Evolutionary conservation across 30 jellyfish, hydroid and myxozoan genomes (phyloP), one percentile per base, ranked within the genome.

Genomic region (Aurelia sp.): DNA sequence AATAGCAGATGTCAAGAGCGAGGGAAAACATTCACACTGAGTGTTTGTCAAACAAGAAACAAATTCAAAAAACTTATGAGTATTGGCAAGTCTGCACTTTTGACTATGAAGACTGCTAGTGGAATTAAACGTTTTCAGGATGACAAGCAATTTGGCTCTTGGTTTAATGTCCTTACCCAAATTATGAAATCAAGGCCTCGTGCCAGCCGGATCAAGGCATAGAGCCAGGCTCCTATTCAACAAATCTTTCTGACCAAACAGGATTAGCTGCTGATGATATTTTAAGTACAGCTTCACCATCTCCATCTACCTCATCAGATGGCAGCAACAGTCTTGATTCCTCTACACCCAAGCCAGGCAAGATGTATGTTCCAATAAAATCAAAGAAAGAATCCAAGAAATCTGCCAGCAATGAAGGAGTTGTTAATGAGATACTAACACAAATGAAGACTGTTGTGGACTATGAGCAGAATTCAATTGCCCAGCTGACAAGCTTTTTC

Each of bases 1-100:
- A 78, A 61, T 40, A 78, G 88, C 88, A 78, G 88, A 78, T 78
- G 88, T 20, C 88, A 78, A 62, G 88, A 78, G 88, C 88, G 67
- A 78, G 78, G 88, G 67, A 21, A 30, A 78, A 59, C 80, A 44
- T 78, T 78, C 79, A 78, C 68, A 27, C 35, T 78, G 17, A 78
- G 69, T 62, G 8, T 78, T 60, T 78, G 79, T 20, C 88, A 78
- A 78, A 78, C 88, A 78, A 35, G 88, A 60, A 78, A 78, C 88
- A 78, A 78, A 24, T 78, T 61, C 68, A 78, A 78, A 62, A 78
- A 60, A 78, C 88, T 63, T 78, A 59, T 78, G 88, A 78, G 88
- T 53, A 78, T 78, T 78, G 35, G 88, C 78, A 78, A 78, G 91
- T 76, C 87, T 3, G 87, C 87, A 31, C 87, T 76, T 53, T 53